Evolutionary conservation across 2,113 vertebrate genomes (phyloP).

Genomic region (Brienomyrus longianalis): DNA sequence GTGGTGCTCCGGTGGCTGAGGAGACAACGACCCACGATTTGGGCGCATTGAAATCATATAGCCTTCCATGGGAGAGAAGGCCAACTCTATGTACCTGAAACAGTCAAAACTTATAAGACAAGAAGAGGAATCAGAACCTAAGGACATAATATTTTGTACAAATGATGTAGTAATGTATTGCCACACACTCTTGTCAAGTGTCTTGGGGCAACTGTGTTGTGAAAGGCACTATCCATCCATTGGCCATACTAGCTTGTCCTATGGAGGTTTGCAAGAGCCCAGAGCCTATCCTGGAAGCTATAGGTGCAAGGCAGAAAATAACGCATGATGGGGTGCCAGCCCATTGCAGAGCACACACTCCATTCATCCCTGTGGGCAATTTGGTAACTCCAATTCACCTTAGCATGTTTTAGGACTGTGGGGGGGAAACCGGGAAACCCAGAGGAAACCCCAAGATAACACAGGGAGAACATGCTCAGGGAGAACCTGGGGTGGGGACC

Average conservation of each 20-base stretch:
- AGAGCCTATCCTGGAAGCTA: background rate
- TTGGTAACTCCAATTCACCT: background rate
- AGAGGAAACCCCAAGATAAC: background rate
- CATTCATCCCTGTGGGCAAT: background rate
- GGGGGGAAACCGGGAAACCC: background rate
- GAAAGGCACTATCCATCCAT: background rate
- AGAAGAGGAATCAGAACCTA: slow-evolving; percentile 23
- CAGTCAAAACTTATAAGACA: slow-evolving; percentile 63
- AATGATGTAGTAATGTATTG: background rate
- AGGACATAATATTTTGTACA: background rate
- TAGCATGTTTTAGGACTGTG: background rate
- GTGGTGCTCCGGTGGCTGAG: slow-evolving; percentile 56
- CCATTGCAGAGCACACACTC: background rate
- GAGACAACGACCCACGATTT: slow-evolving; percentile 55
- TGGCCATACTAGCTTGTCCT: background rate
- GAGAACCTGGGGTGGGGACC: background rate
- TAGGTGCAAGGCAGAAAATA: background rate
- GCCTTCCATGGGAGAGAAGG: slow-evolving; percentile 67
- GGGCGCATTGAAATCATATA: slow-evolving; percentile 69
- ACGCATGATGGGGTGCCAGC: background rate
- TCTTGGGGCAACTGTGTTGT: background rate
- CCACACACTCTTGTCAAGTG: background rate
- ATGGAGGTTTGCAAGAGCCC: background rate
- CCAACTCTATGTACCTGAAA: slow-evolving; percentile 70
- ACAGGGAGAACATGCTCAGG: background rate